These are phyloP conservation scores for Drosophila pandora DNA, from an alignment of 1,140 invertebrate genomes.

Conservation along the genomic window DNA sequence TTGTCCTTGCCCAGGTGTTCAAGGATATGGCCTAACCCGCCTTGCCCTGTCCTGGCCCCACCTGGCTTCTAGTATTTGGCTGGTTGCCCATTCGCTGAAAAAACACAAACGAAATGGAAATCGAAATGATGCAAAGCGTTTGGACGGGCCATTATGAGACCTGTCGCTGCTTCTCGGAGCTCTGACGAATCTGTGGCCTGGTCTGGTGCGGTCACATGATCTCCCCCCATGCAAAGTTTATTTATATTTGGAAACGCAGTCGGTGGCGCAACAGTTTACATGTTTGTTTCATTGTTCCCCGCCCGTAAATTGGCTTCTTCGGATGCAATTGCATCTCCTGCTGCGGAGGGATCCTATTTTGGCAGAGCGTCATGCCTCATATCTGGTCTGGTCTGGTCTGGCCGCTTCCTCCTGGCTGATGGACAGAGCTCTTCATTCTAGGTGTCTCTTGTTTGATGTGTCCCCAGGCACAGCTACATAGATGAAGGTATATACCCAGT, in stretches of 20 bases:
- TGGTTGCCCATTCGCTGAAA: slow-evolving; percentile 29
- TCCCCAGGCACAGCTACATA: slow-evolving; percentile 5
- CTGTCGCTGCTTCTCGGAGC: slow-evolving; percentile 13
- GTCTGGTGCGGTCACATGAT: slow-evolving; percentile 59
- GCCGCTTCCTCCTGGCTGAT: slow-evolving; percentile 48
- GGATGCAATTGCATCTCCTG: slow-evolving; percentile 34
- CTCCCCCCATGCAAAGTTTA: slow-evolving; percentile 80
- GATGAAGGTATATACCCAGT: slow-evolving; percentile 5
- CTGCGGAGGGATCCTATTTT: slow-evolving; percentile 34
- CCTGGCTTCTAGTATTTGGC: slow-evolving; percentile 28
- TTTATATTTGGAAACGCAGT: slow-evolving; percentile 74
- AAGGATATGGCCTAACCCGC: slow-evolving; percentile 36
- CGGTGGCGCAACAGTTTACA: slow-evolving; percentile 29
- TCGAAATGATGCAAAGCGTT: slow-evolving; percentile 40
- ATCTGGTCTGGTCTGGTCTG: slow-evolving; percentile 12
- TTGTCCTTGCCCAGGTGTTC: slow-evolving; percentile 64
- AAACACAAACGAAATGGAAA: slow-evolving; percentile 31
- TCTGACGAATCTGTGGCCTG: background rate
- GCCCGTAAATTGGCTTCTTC: slow-evolving; percentile 53
- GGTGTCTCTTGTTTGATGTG: slow-evolving; percentile 60
- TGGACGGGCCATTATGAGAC: slow-evolving; percentile 35
- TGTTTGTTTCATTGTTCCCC: slow-evolving; percentile 45
- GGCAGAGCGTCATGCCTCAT: slow-evolving; percentile 62
- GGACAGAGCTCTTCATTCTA: slow-evolving; percentile 58
- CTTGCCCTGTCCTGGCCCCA: background rate